These are phyloP conservation scores for Bothrops alternatus DNA, from an alignment of 2,797 vertebrate species.

Conservation along the genomic window DNA sequence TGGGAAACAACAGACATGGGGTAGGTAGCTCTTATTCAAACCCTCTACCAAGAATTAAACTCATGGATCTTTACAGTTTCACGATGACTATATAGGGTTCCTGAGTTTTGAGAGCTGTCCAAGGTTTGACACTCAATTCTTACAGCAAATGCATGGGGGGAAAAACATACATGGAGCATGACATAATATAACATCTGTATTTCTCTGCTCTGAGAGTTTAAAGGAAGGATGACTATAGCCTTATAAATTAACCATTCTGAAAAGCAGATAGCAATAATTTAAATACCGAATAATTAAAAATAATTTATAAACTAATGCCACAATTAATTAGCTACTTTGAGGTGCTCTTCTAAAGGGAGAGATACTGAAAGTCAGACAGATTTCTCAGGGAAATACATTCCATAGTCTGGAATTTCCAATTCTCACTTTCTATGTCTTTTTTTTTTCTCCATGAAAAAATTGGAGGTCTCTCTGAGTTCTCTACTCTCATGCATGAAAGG, in stretches of 20 bases:
- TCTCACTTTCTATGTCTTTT: neutral
- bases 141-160: neutral
- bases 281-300: neutral
- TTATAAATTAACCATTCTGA: neutral
- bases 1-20: neutral
- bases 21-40: neutral
- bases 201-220: neutral
- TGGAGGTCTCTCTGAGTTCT: neutral
- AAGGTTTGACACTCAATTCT: neutral
- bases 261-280: neutral
- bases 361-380: neutral
- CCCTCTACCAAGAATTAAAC: neutral
- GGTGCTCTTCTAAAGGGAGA: neutral
- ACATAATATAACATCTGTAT: neutral
- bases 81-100: neutral
- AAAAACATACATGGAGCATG: neutral
- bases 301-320: neutral
- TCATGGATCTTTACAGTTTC: neutral
- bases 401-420: neutral
- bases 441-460: neutral
- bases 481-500: neutral
- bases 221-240: neutral
- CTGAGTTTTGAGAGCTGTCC: neutral
- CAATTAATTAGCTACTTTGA: neutral
- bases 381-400: neutral